A percentile compares a stretch with the other conserved stretches of the same genome.
These are phyloP conservation scores for Oryzias javanicus DNA, from an alignment of 2,113 vertebrate genomes.

Conservation along the genomic window DNA sequence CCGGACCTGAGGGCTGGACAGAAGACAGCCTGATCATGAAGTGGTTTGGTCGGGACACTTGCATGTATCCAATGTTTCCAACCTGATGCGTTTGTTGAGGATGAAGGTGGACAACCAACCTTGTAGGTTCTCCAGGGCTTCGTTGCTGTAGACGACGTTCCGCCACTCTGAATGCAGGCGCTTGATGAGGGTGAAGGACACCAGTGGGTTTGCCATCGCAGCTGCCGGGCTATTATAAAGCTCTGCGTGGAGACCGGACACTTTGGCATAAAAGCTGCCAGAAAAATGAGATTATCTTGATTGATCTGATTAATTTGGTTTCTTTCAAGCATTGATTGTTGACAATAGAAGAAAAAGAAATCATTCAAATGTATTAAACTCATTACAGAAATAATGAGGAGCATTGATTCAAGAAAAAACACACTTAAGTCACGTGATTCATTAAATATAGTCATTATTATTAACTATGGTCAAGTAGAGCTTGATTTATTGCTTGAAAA, in stretches of 20 bases:
- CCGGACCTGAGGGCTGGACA: constrained; percentile 79
- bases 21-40: constrained; percentile 43
- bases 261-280: constrained; percentile 87
- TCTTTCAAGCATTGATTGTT: no score
- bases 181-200: constrained; percentile 91
- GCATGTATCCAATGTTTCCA: constrained; percentile 26
- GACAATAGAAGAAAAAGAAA: no score
- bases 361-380: no score
- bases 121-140: constrained; percentile 80
- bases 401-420: no score
- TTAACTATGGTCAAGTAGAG: no score
- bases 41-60: constrained; percentile 33
- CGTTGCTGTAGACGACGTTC: constrained; percentile 82
- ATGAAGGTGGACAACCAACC: constrained; percentile 66
- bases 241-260: constrained; percentile 76
- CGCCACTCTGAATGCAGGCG: constrained; percentile 89
- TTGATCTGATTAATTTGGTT: background rate
- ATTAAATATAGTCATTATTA: no score
- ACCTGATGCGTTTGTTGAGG: constrained; percentile 44
- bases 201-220: constrained; percentile 83
- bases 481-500: no score
- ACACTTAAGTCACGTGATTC: no score
- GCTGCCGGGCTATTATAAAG: constrained; percentile 61
- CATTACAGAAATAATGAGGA: no score
- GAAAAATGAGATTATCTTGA: constrained; percentile 15